A percentile compares a stretch with the other conserved stretches of the same genome.
phyloP scores from a whole-genome alignment of 2,113 vertebrate genomes.

The Cichladusa arquata region DNA sequence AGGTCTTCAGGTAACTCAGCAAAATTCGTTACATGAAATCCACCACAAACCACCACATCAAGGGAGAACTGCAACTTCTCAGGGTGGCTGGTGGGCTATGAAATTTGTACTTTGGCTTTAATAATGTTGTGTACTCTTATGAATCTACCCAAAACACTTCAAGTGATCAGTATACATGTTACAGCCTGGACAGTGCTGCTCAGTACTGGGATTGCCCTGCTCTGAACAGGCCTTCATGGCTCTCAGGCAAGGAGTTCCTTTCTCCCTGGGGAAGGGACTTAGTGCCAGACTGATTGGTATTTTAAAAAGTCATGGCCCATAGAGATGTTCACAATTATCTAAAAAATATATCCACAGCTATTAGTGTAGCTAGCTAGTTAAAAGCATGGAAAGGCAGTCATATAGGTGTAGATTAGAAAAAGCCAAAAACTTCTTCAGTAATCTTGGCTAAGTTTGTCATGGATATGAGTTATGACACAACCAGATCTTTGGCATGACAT shows the following conservation, averaged over 20 bases:
- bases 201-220: background rate
- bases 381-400: background rate
- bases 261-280: background rate
- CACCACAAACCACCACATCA: no score
- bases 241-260: background rate
- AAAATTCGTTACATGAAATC: background rate
- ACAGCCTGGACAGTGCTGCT: background rate
- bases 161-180: background rate
- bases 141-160: background rate
- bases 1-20: background rate
- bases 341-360: background rate
- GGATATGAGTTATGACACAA: background rate
- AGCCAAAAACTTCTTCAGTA: background rate
- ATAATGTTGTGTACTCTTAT: background rate
- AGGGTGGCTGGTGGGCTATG: background rate
- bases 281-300: background rate
- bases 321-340: background rate
- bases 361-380: background rate
- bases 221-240: background rate
- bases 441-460: background rate
- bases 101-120: background rate
- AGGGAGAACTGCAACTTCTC: background rate
- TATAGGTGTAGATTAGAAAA: background rate
- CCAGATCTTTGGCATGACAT: background rate
- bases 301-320: background rate